phyloP scores from a whole-genome alignment of 2,888 invertebrate species.

The Leucophora obtusa region DNA sequence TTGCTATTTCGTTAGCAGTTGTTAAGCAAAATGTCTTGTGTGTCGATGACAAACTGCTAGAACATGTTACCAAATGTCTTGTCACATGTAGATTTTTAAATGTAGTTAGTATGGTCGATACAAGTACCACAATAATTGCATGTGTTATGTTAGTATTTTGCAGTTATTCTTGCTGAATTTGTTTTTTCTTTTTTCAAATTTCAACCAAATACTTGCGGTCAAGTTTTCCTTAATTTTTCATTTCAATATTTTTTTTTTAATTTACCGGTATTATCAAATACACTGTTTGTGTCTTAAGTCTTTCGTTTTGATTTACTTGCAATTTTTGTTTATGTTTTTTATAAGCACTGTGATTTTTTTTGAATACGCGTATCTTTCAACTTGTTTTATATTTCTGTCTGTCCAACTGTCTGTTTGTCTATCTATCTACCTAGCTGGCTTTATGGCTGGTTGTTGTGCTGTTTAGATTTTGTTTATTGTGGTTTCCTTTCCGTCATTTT shows the following conservation, averaged over 20 bases:
- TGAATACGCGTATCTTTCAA: conserved; percentile 55
- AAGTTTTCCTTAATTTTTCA: conserved; percentile 56
- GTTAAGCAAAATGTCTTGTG: conserved; percentile 54
- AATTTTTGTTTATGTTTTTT: conserved; percentile 21
- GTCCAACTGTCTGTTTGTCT: conserved; percentile 24
- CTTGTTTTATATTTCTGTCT: conserved; percentile 46
- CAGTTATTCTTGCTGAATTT: conserved; percentile 9
- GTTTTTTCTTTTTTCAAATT: neutral
- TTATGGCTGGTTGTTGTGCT: neutral
- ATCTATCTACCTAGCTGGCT: conserved; percentile 2
- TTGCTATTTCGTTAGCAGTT: conserved; percentile 31
- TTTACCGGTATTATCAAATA: conserved; percentile 57
- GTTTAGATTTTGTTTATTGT: neutral
- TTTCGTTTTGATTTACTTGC: conserved; percentile 56
- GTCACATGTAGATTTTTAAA: conserved; percentile 34
- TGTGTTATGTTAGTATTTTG: neutral
- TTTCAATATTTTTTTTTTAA: conserved; percentile 30
- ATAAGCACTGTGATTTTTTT: conserved; percentile 51
- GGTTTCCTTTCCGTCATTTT: conserved; percentile 60
- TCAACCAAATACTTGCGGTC: conserved; percentile 54
- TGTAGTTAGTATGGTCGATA: neutral
- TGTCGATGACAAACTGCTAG: conserved; percentile 63
- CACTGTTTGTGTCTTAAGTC: conserved; percentile 61
- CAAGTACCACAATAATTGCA: neutral
- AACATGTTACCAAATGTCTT: conserved; percentile 62